Conservation (phyloP, 2,888 invertebrate genomes). For the Hylaea fasciaria region DNA sequence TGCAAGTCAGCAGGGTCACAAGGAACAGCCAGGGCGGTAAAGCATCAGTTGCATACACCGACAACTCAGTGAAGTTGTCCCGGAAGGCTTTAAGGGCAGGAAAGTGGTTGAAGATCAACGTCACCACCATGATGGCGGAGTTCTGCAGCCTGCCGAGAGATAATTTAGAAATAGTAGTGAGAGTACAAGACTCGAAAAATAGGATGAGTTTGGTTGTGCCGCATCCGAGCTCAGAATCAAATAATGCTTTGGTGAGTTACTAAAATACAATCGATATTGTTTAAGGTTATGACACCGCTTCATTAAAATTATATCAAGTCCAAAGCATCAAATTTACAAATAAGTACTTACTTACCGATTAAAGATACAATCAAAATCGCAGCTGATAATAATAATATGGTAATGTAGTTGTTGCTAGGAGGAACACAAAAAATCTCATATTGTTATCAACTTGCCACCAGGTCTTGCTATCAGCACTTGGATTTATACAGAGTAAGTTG, state of each 20-base stretch:
- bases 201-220: slow-evolving; percentile 88
- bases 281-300: too few relatives aligned
- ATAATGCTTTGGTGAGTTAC: slow-evolving; percentile 76
- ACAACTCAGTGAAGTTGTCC: slow-evolving; percentile 75
- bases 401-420: too few relatives aligned
- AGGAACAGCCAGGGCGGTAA: slow-evolving; percentile 72
- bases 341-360: too few relatives aligned
- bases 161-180: slow-evolving; percentile 91
- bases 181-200: slow-evolving; percentile 86
- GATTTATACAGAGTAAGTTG: slow-evolving; percentile 8
- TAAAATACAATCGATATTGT: background rate
- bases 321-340: too few relatives aligned
- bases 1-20: slow-evolving; percentile 76
- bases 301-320: too few relatives aligned
- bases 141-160: slow-evolving; percentile 91
- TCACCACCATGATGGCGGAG: slow-evolving; percentile 89
- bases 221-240: slow-evolving; percentile 86
- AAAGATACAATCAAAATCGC: too few relatives aligned
- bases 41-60: slow-evolving; percentile 70
- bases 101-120: slow-evolving; percentile 90
- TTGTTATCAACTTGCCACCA: too few relatives aligned
- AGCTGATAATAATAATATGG: too few relatives aligned
- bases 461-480: too few relatives aligned
- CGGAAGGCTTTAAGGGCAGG: slow-evolving; percentile 83
- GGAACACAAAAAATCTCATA: too few relatives aligned